Base-by-base conservation (phyloP, 2,113 vertebrate genomes). In the Festucalex cinctus region DNA sequence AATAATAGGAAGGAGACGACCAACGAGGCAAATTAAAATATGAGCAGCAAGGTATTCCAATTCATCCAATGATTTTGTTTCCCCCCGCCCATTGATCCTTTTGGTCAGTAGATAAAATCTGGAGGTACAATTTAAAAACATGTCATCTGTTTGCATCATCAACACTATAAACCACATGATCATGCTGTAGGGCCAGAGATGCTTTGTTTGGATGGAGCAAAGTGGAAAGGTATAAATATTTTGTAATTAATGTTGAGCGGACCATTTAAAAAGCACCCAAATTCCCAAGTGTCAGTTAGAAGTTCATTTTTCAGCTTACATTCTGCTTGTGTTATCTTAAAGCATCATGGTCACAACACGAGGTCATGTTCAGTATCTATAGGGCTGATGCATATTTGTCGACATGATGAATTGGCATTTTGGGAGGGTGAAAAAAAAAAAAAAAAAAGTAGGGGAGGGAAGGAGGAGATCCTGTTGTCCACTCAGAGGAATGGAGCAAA, bases 401-500 rank as follows among this genome's bases (percentile, higher is more conserved):
- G 64, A 32, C 36, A 26, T 28, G 67, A 77, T 77, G 49, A 81
- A 69, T 60, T 37, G 6, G 9, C 53, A 35, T 44, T 62, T 41
- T 41, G 13, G 13, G 13, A 41, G 0, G 37, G 28, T 22, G 65
- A 36, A 19, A 0, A 26, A 28, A 22, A 68, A 43, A 9, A 43
- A 39, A 1, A 63, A 22, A 17, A 19, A 56, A 48, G n/a, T 16
- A 63, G 49, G 37, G 6, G 59, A 88, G 16, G 14, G 16, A 14
- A 10, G 37, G 37, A 9, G 37, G 10, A 13, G 3, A 88, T 92
- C 91, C 91, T 92, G 91, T 86, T 92, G 89, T 90, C 90, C 84
- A 86, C 88, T 88, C 76, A 62, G 77, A 81, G 79, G 84, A 92
- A 88, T 79, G 91, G 86, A 88, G 91, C 82, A 86, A 85, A 81